Percentiles rank a stretch among this genome's conserved stretches.
phyloP scores from a whole-genome alignment of 2,797 vertebrate genomes.

The Denticeps clupeoides region DNA sequence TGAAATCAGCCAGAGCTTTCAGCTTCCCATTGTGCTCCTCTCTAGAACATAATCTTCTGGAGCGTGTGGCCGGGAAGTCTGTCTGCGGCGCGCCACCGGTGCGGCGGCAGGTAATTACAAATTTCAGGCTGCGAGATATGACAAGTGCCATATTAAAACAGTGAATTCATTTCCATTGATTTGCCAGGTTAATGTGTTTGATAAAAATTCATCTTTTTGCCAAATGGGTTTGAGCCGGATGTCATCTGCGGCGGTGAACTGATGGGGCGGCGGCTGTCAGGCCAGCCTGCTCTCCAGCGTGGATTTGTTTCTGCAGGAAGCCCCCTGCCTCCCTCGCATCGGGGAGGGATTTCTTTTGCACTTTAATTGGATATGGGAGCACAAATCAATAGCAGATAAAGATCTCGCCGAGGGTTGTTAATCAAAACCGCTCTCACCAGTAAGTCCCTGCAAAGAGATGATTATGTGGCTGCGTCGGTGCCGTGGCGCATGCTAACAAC shows the following conservation, averaged over 20 bases:
- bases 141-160: slow-evolving; percentile 30
- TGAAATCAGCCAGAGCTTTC: slow-evolving; percentile 16
- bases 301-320: slow-evolving; percentile 33
- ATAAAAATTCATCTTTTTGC: slow-evolving; percentile 35
- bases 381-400: slow-evolving; percentile 50
- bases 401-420: slow-evolving; percentile 47
- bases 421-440: slow-evolving; percentile 33
- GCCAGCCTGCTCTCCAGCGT: slow-evolving; percentile 26
- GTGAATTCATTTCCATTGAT: slow-evolving; percentile 41
- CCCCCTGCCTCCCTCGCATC: slow-evolving; percentile 6
- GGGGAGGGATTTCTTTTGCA: not conserved
- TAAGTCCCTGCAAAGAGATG: not conserved
- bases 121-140: slow-evolving; percentile 17
- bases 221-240: slow-evolving; percentile 37
- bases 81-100: slow-evolving; percentile 7
- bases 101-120: slow-evolving; percentile 19
- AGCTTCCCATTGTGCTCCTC: slow-evolving; percentile 11
- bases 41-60: slow-evolving; percentile 10
- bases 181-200: slow-evolving; percentile 36
- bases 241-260: slow-evolving; percentile 40
- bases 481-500: not conserved
- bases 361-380: slow-evolving; percentile 48
- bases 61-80: slow-evolving; percentile 2
- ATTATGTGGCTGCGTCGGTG: not conserved
- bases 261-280: slow-evolving; percentile 44